Base-by-base conservation (phyloP, 2,113 vertebrate genomes). In the Aspiorhynchus laticeps region DNA sequence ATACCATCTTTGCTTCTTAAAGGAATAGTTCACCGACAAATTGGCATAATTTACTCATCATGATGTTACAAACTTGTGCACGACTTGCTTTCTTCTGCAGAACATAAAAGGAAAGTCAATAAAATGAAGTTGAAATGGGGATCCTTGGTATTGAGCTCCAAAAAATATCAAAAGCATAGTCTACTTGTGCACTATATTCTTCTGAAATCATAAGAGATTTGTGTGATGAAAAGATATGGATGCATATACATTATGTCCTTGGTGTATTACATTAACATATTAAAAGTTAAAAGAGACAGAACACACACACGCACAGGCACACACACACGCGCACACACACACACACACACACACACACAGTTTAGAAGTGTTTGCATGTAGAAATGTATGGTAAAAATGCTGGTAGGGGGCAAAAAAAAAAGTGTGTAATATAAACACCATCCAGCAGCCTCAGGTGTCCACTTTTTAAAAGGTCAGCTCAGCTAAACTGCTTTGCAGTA, bases 391-490 rank as follows among this genome's bases (percentile, higher is more conserved):
- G 56, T 1, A 10, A n/a, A 61, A 61, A 53, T 19, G 51, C 51
- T 53, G 51, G 17, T 53, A 19, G 8, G 1, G 21, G 21, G 21
- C 56, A 24, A 59, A 53, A 15, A 15, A 31, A 33, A 36, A 21
- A 69, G 7, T 33, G 31, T 36, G 48, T 79, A 41, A 80, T 31
- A 33, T 24, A 61, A 61, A 80, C 53, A 61, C 56, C 56, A 61
- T 61, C 56, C 21, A 3, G 24, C 56, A 61, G 56, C 79, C 79
- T 65, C 79, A 65, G 38, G 59, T 81, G 59, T 65, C n/a, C 38
- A 21, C n/a, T 76, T 76, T 36, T 19, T 43, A 65, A 81, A 81
- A 81, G 59, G 59, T 81, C 59, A 81, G 17, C 31, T 24, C 78
- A 61, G 78, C 78, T 38, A 61, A 61, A 80, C 51, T n/a, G 53